Base-by-base conservation (phyloP, 2,797 vertebrate species). In the Lerista edwardsae region DNA sequence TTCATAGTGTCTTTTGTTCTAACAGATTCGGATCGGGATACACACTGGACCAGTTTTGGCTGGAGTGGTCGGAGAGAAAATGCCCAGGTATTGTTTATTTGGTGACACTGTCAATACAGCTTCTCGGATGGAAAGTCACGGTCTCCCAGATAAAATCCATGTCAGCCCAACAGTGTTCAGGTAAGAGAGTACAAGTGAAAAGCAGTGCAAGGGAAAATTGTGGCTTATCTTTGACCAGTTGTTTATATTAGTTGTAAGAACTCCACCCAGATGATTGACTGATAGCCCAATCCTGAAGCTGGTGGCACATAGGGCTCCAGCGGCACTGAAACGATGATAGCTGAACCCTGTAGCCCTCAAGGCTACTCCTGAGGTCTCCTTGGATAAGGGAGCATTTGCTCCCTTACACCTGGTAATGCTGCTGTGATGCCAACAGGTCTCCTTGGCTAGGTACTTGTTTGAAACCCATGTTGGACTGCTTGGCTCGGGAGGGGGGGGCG, bases 51-150 rank as follows among this genome's bases (percentile, higher is more conserved):
- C 95, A 0, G 95, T 94, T 59, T 88, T 97, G 80, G 94, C 96
- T n/a, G 96, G 96, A 19, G 95, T 96, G 11, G 96, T 97, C 34
- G 96, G 96, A 41, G 94, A 97, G 80, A 97, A 97, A 95, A 98
- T 96, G 95, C 94, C 96, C 0, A 93, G 96, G 2, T 96, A 95
- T 88, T 94, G 90, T 80, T 94, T 97, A 81, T 97, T 97, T 88
- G 97, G 95, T 65, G 96, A 97, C 81, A 94, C 95, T 0, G 96
- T 97, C 69, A 97, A 97, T 89, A 96, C 94, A 2, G 96, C 96
- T 55, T 97, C 95, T 29, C 91, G 95, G 65, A 97, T 94, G 95
- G 96, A 97, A 90, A 97, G 95, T 74, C 96, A 96, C 0, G 96
- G 96, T 11, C 68, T 97, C 74, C 96, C 96, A 3, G 93, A 96